phyloP scores from a whole-genome alignment of 2,113 vertebrate genomes.

The Ariopsis seemanni region DNA sequence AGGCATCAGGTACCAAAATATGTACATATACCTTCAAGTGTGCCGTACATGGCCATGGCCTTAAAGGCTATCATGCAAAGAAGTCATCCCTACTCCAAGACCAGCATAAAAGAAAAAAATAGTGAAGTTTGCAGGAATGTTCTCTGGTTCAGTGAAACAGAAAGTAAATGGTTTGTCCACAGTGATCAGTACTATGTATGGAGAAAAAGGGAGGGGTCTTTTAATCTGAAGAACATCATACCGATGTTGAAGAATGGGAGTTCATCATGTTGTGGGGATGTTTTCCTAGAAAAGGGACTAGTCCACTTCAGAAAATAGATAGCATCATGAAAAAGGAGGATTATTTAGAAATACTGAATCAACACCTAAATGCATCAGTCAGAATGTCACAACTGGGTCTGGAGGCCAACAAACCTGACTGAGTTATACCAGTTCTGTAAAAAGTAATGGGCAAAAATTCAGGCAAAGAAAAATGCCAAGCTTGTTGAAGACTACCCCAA shows the following conservation, averaged over 20 bases:
- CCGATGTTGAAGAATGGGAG: too few relatives aligned
- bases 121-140: background rate
- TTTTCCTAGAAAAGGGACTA: background rate
- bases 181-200: background rate
- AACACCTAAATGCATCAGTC: background rate
- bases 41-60: background rate
- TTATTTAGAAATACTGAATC: background rate
- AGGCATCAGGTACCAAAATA: background rate
- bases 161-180: background rate
- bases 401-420: background rate
- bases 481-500: background rate
- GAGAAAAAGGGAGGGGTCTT: too few relatives aligned
- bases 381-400: background rate
- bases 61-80: background rate
- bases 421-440: background rate
- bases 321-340: background rate
- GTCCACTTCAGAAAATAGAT: background rate
- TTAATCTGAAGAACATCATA: too few relatives aligned
- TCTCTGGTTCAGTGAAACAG: background rate
- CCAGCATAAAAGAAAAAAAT: background rate
- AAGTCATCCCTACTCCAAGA: background rate
- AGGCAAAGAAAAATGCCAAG: background rate
- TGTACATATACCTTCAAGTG: background rate
- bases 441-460: background rate
- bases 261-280: background rate